Base-by-base conservation (phyloP, 2,113 vertebrate species). In the Chrysochloris asiatica region DNA sequence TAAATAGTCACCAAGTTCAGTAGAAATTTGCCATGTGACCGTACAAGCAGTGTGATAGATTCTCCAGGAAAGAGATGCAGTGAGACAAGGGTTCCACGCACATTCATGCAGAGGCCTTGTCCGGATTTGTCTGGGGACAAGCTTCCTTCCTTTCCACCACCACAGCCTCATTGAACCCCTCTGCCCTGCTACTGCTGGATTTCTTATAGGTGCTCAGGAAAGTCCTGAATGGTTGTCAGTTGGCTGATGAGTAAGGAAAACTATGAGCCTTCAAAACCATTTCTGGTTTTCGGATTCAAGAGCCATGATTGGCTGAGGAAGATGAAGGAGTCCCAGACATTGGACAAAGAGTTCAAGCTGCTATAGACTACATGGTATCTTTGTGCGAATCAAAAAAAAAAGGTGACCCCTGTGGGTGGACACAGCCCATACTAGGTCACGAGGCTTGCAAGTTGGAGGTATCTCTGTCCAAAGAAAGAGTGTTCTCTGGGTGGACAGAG, bases 1-100 rank as follows among this genome's bases (percentile, higher is more conserved):
- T 96, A 95, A 97, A 94, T 96, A 87, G 94, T 95, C 95, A 93
- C 92, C 28, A 48, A 76, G 93, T 73, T 69, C 41, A 75, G 88
- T 83, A 63, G 75, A 78, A 88, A 81, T 41, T 48, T 85, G 54
- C 26, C 17, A 50, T 36, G 36, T 72, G 36, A 17, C 30, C 13
- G 8, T 36, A 41, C 82, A 36, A 33, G 9, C 65, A 38, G 33
- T 0, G 1, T 36, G 87, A 24, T 14, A 14, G 72, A n/a, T 30
- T 63, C 48, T 86, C 43, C 28, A 79, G 86, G 41, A 92, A 80
- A 52, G 48, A 56, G 45, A 52, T 1, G 3, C 21, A 9, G 45
- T 17, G 28, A 86, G 43, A 17, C 6, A 3, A 8, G 0, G 4
- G 79, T n/a, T 4, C 28, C 1, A 2, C 8, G 28, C 9, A 89